A percentile compares a stretch with the other conserved stretches of the same genome.
Conservation (phyloP, 2,888 invertebrate species). For the Sminthurinus aureus region DNA sequence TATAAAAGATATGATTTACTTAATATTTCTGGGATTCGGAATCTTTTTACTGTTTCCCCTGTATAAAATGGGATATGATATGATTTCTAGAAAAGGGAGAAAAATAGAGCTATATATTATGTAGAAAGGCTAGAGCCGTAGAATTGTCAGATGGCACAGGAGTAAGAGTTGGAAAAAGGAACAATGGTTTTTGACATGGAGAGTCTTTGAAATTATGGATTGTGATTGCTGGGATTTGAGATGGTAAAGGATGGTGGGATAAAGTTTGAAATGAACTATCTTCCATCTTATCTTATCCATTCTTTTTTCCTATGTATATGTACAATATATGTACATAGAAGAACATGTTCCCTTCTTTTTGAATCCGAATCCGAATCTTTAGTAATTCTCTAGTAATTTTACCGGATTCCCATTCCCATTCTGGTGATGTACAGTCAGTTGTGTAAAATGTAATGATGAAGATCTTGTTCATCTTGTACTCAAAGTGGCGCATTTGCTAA, state of each 20-base stretch:
- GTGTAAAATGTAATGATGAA: slow-evolving; percentile 15
- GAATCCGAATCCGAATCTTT: slow-evolving; percentile 7
- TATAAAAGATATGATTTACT: too few species aligned
- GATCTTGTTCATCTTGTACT: slow-evolving; percentile 15
- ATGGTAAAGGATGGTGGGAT: background rate
- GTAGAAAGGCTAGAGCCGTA: background rate
- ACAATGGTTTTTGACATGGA: slow-evolving; percentile 9
- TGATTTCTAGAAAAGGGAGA: too few species aligned
- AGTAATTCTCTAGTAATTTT: slow-evolving; percentile 18
- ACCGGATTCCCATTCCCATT: slow-evolving; percentile 26
- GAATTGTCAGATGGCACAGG: background rate
- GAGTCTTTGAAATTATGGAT: slow-evolving; percentile 26
- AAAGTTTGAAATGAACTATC: background rate
- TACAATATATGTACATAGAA: too few species aligned
- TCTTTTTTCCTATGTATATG: background rate
- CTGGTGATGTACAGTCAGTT: background rate
- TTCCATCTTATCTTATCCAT: background rate
- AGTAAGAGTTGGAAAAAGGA: background rate
- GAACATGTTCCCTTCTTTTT: too few species aligned
- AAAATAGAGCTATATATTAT: background rate
- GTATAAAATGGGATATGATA: too few species aligned
- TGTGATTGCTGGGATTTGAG: slow-evolving; percentile 14
- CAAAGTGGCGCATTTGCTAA: background rate
- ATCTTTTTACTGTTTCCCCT: too few species aligned
- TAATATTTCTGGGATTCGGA: too few species aligned